Base-by-base conservation (phyloP, 2,797 vertebrate genomes). In the Malurus leucopterus region DNA sequence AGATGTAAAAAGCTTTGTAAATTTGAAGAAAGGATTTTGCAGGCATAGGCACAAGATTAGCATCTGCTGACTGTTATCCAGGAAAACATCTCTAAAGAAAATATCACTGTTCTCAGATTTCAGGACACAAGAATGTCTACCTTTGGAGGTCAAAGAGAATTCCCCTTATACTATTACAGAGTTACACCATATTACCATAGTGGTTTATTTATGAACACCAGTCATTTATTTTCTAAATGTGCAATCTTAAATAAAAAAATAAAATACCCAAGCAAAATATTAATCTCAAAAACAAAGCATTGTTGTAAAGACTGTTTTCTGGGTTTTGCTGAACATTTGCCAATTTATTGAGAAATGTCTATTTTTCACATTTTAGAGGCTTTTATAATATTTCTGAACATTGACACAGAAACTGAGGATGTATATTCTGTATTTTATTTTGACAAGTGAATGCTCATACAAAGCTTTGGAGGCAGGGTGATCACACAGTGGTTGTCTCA, bases 1-100 rank as follows among this genome's bases (percentile, higher is more conserved):
- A 30, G 46, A 78, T 20, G 22, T n/a, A 80, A 92, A 94, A 91
- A 54, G 59, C 89, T 86, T 72, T 84, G 89, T 72, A 86, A 91
- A 93, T 94, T 84, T 88, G 77, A 94, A 82, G 63, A 93, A 92
- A 91, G 57, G 70, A 88, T 94, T 94, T 88, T 76, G 55, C 30
- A 89, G 55, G n/a, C 72, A 73, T 75, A n/a, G 29, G 38, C 22
- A 73, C 13, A 72, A 91, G 71, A 89, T 86, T 88, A 92, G 4
- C 73, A 84, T 91, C 70, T 91, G 41, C 19, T 81, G 64, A 63
- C 24, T n/a, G 13, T 72, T 86, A 67, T 50, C 80, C 14, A 67
- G 70, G 38, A 86, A 86, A 89, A 92, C 21, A 86, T 38, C 6
- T 2, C 29, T 34, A 77, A 54, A 89, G 53, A 73, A 89, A 77